These are phyloP conservation scores for Octopus bimaculoides DNA, from an alignment of 1,140 invertebrate genomes.

Conservation along the genomic window DNA sequence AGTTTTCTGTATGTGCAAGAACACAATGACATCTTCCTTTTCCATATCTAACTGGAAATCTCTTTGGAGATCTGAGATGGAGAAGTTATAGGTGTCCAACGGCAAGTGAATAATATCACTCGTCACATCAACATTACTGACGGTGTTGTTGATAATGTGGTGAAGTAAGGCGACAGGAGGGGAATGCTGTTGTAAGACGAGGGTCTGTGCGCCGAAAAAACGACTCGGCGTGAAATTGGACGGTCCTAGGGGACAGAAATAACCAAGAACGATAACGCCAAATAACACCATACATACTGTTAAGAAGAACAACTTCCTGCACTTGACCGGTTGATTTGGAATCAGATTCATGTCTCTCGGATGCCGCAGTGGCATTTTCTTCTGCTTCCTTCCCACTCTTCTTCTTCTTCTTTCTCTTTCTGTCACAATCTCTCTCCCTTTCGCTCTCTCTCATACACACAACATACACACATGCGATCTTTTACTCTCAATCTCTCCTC, in stretches of 20 bases:
- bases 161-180: conserved; percentile 15
- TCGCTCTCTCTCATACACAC: not conserved
- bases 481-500: too few relatives aligned
- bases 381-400: not conserved
- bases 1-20: conserved; percentile 97
- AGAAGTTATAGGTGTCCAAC: too few relatives aligned
- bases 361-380: not conserved
- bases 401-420: not conserved
- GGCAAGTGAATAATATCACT: too few relatives aligned
- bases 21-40: conserved; percentile 87
- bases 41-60: conserved; percentile 34
- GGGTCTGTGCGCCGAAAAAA: not conserved
- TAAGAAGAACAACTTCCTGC: not conserved
- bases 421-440: not conserved
- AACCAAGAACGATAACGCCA: conserved; percentile 20
- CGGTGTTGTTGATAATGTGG: conserved; percentile 19
- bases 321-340: not conserved
- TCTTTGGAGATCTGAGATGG: not conserved
- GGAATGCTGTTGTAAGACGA: conserved; percentile 14
- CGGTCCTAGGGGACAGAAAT: conserved; percentile 10
- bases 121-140: not conserved
- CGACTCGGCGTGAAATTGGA: not conserved
- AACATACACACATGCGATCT: too few relatives aligned
- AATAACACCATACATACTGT: conserved; percentile 10
- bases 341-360: not conserved